A percentile compares a stretch with the other conserved stretches of the same genome.
Evolutionary conservation across 2,797 vertebrate species (phyloP).

Genomic region (Lithobates sylvaticus): DNA sequence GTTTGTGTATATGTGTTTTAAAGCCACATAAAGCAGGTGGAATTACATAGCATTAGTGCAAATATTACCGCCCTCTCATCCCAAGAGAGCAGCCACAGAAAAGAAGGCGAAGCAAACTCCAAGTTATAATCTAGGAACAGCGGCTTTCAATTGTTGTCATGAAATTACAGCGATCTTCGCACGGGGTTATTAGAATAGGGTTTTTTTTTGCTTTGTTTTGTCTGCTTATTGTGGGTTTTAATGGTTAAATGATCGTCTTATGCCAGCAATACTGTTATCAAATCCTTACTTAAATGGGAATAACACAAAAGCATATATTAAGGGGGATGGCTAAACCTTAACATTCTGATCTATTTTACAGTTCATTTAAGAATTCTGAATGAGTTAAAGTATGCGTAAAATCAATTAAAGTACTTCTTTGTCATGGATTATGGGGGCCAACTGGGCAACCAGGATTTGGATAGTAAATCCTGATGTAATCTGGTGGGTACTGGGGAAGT

Average conservation of each 20-base stretch:
- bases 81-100: slow-evolving; percentile 24
- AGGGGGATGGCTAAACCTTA: too few species aligned
- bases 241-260: slow-evolving; percentile 9
- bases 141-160: slow-evolving; percentile 18
- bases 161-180: not conserved
- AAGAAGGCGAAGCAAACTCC: slow-evolving; percentile 3
- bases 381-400: not conserved
- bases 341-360: too few species aligned
- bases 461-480: too few species aligned
- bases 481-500: too few species aligned
- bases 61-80: slow-evolving; percentile 46
- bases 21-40: slow-evolving; percentile 27
- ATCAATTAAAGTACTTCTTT: not conserved
- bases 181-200: slow-evolving; percentile 19
- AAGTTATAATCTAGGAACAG: slow-evolving; percentile 40
- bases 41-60: slow-evolving; percentile 51
- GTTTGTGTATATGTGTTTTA: slow-evolving; percentile 33
- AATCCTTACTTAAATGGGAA: not conserved
- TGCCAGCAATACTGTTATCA: slow-evolving; percentile 25
- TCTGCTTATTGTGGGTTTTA: slow-evolving; percentile 10
- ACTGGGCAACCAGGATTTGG: too few species aligned
- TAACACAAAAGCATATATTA: too few species aligned
- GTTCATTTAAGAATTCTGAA: too few species aligned
- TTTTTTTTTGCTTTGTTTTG: slow-evolving; percentile 42
- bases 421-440: too few species aligned